Evolutionary conservation across 2,797 vertebrate genomes (phyloP), one percentile per base, ranked within the genome.

Genomic region (Australoheros facetus): DNA sequence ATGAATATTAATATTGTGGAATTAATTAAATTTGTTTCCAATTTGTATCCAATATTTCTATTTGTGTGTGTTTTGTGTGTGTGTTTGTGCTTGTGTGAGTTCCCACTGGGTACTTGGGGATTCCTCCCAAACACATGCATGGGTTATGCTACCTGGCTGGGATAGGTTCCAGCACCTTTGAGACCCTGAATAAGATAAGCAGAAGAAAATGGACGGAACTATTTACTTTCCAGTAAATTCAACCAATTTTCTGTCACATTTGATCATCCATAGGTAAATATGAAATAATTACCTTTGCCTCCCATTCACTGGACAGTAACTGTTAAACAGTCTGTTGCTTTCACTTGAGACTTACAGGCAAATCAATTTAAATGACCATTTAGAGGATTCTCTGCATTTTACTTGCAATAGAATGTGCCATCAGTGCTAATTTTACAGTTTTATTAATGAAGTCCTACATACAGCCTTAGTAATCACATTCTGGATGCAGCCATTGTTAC

Each of bases 381-480:
- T 69, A 17, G 71, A 79, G 30, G 45, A 79, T 75, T 75, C 62
- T 76, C 57, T 56, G 9, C 11, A 45, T 78, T 56, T 59, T 79
- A 5, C 9, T 69, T 30, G 53, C 58, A 71, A 45, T 56, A 2
- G 8, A 64, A 73, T 72, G 69, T 84, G 83, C 91, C 87, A 90
- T 87, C 21, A 56, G 30, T 21, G 17, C 85, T 78, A 75, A 88
- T 87, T 87, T 77, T 64, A 72, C 51, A 16, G 9, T 71, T 78
- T 80, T 86, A 45, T 73, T 77, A 83, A 88, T 60, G 48, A 8
- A 77, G 13, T 82, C 86, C 83, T 75, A 80, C 60, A 5, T 82
- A 8, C 54, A 58, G 45, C 51, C 32, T 84, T 66, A 82, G 83
- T 85, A 83, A 89, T 91, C 75, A 85, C 39, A 53, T 45, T 79